These are phyloP conservation scores for Ginglymostoma cirratum DNA, from an alignment of 2,113 vertebrate genomes.

Conservation along the genomic window DNA sequence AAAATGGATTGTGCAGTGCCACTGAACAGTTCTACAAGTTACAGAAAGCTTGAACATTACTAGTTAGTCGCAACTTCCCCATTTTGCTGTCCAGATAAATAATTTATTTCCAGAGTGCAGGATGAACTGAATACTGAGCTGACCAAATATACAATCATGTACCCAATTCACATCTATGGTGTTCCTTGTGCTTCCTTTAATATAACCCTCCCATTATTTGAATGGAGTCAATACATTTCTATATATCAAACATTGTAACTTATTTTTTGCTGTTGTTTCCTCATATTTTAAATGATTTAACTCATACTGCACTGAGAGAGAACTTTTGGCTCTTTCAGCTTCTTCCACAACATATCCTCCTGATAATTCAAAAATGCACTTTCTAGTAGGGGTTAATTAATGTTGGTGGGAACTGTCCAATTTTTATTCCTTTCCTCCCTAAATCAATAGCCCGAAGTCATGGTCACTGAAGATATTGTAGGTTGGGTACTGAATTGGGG, in stretches of 20 bases:
- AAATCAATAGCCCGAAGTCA: neutral
- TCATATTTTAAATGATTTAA: neutral
- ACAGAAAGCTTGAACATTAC: neutral
- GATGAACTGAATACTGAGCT: neutral
- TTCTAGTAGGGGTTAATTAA: neutral
- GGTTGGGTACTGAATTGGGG: neutral
- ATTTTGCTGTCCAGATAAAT: too few relatives aligned
- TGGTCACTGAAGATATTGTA: neutral
- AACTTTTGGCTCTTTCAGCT: neutral
- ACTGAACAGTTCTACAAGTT: conserved; percentile 8
- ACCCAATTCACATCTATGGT: neutral
- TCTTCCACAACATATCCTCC: too few relatives aligned
- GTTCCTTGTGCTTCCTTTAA: too few relatives aligned
- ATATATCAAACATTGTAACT: neutral
- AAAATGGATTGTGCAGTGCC: neutral
- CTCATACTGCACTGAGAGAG: neutral
- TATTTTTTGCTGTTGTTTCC: neutral
- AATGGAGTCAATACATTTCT: conserved; percentile 4
- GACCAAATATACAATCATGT: neutral
- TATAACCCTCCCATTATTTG: neutral
- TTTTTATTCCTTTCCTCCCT: neutral
- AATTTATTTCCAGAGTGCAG: neutral
- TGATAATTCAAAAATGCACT: neutral
- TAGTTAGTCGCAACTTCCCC: neutral
- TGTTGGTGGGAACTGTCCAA: neutral